These are phyloP conservation scores for Epinotia nisella DNA, from an alignment of 2,888 invertebrate genomes.

Conservation along the genomic window DNA sequence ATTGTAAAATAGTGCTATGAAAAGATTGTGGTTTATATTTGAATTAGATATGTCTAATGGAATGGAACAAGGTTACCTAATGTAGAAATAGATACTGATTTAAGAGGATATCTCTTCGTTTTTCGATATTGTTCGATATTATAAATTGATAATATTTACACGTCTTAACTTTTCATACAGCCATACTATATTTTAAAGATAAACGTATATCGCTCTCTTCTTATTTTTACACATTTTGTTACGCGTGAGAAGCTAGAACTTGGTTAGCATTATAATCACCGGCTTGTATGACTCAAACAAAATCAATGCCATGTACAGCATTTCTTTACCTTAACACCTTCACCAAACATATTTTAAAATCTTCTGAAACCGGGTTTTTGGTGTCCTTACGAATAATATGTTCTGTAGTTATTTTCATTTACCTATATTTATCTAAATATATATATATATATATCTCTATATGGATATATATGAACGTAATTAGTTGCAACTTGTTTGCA, in stretches of 20 bases:
- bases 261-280: not conserved
- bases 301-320: too few relatives aligned
- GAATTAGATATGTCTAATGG: not conserved
- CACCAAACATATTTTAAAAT: too few relatives aligned
- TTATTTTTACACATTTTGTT: not conserved
- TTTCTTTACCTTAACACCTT: too few relatives aligned
- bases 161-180: not conserved
- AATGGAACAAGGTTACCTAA: not conserved
- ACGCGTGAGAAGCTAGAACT: not conserved
- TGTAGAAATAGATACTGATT: constrained; percentile 19
- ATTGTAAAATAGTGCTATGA: not conserved
- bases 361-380: too few relatives aligned
- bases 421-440: too few relatives aligned
- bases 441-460: too few relatives aligned
- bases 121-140: constrained; percentile 10
- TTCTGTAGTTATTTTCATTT: too few relatives aligned
- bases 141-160: constrained; percentile 6
- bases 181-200: not conserved
- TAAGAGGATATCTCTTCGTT: constrained; percentile 4
- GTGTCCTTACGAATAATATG: too few relatives aligned
- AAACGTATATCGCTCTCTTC: not conserved
- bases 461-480: too few relatives aligned
- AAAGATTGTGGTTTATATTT: not conserved
- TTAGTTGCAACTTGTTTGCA: too few relatives aligned
- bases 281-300: not conserved